phyloP scores from a whole-genome alignment of 2,113 vertebrate species.

The Haemorhous mexicanus region DNA sequence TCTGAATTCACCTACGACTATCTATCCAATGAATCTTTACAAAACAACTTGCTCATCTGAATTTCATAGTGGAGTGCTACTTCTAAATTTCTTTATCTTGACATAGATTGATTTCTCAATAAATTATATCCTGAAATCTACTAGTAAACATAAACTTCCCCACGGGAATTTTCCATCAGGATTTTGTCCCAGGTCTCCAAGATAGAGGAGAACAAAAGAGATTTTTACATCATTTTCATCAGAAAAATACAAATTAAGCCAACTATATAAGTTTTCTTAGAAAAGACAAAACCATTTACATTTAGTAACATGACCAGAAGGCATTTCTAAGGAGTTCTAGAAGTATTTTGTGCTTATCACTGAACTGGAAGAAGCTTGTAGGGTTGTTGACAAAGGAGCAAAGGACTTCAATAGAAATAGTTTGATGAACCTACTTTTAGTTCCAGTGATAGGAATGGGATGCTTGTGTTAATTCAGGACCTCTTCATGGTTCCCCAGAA shows the following conservation, averaged over 20 bases:
- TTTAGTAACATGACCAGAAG: not conserved
- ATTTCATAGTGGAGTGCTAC: not conserved
- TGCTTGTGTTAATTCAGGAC: not conserved
- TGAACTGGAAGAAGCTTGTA: not conserved
- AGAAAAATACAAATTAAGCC: not conserved
- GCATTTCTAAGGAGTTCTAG: not conserved
- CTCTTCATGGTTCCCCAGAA: not conserved
- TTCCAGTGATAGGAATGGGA: not conserved
- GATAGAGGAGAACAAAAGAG: not conserved
- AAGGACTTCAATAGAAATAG: not conserved
- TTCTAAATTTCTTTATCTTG: not conserved
- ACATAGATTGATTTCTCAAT: not conserved
- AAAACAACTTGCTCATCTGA: not conserved
- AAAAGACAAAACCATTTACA: not conserved
- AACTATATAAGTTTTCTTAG: not conserved
- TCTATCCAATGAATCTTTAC: not conserved
- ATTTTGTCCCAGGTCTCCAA: not conserved
- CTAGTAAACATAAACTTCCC: not conserved
- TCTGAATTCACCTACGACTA: not conserved
- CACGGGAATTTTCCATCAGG: not conserved
- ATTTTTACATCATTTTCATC: not conserved
- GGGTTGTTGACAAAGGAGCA: not conserved
- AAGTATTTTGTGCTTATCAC: not conserved
- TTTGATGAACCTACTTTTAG: not conserved
- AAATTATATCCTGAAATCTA: not conserved